Conservation (phyloP, 2,888 invertebrate genomes). For the Atethmia centrago region DNA sequence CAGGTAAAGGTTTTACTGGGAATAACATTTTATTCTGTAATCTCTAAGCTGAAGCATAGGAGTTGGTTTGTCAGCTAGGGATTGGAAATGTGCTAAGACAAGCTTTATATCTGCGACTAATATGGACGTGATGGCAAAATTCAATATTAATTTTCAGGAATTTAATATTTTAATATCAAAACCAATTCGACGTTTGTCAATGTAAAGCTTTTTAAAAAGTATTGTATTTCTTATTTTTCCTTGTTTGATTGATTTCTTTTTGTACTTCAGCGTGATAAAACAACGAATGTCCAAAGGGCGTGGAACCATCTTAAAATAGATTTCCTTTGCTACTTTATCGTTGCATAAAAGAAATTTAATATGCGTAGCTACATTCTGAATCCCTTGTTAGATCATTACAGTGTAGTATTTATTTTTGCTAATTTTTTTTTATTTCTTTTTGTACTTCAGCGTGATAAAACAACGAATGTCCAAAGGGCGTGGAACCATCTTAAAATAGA, state of each 20-base stretch:
- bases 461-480: conserved; percentile 3
- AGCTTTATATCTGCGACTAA: conserved; percentile 39
- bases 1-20: conserved; percentile 56
- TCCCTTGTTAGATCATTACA: conserved; percentile 44
- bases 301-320: conserved; percentile 29
- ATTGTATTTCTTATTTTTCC: conserved; percentile 6
- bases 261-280: conserved; percentile 12
- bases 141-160: neutral
- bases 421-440: conserved; percentile 28
- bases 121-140: neutral
- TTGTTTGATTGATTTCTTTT: conserved; percentile 20
- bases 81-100: conserved; percentile 27
- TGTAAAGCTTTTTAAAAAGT: conserved; percentile 2
- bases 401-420: conserved; percentile 40
- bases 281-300: conserved; percentile 3
- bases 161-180: neutral
- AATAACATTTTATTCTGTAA: conserved; percentile 51
- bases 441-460: conserved; percentile 12
- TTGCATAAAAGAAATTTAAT: conserved; percentile 61
- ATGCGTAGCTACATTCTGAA: conserved; percentile 59
- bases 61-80: conserved; percentile 38
- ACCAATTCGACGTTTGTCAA: conserved; percentile 12
- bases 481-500: conserved; percentile 29
- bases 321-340: conserved; percentile 28
- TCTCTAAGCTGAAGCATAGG: conserved; percentile 37